Evolutionary conservation across 2,888 invertebrate species (phyloP), one percentile per base, ranked within the genome.

Genomic region (Mimas tiliae): DNA sequence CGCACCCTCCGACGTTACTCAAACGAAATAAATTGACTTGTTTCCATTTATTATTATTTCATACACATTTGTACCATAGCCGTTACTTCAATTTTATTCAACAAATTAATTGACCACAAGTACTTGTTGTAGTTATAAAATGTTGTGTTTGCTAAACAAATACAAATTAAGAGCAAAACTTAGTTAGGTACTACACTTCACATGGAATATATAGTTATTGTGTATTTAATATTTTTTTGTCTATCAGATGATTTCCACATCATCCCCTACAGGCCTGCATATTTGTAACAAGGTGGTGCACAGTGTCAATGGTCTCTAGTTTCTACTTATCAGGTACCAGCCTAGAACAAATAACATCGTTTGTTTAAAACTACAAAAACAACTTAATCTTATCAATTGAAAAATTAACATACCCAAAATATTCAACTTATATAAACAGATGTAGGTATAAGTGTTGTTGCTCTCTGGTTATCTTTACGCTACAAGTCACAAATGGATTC

Each of bases 1-100:
- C 74, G 75, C 82, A 83, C 83, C 84, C 81, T 78, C 79, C 78
- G 68, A 69, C 72, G 72, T 69, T 69, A 65, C 64, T 70, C 74
- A 72, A 81, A 78, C 74, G 76, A 75, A 80, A 74, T 82, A 90
- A 92, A 92, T 92, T 93, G 91, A 91, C 89, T 91, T 89, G 90
- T 88, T 87, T 81, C 83, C 81, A 84, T 85, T 85, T 86, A 85
- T 85, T 88, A 83, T 85, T 86, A 81, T 80, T 84, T 80, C 77
- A 76, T 71, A 69, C 72, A 72, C 74, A 75, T 76, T 79, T 72
- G 69, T 73, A 72, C 71, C 51, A 50, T 3, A 73, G 33, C 16
- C 50, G 62, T 65, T 69, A 67, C 8, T 38, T 38, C 2, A 38
- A 9, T 11, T 45, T 4, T 11, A 2, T 2, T 45, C 9, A 12